Conservation (phyloP, 1,140 invertebrate species). For the Scaptomyza graminum region DNA sequence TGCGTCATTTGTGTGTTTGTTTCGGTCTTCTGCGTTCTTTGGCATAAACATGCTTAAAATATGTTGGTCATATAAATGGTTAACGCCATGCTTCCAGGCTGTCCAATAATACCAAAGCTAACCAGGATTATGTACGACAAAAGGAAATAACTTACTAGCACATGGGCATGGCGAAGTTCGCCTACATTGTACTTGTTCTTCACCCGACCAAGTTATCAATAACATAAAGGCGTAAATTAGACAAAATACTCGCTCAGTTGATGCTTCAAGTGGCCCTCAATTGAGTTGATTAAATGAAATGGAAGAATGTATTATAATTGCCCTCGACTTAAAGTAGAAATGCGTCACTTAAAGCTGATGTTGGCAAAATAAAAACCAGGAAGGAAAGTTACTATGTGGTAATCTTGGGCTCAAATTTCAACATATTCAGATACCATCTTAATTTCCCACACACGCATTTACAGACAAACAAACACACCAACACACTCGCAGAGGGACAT, state of each 20-base stretch:
- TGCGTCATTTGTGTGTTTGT: not conserved
- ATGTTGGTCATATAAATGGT: conserved; percentile 69
- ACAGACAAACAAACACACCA: not conserved
- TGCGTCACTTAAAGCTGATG: conserved; percentile 25
- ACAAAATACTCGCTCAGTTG: conserved; percentile 29
- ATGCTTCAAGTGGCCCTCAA: conserved; percentile 47
- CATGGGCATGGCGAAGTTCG: conserved; percentile 33
- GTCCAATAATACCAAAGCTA: conserved; percentile 26
- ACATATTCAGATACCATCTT: conserved; percentile 67
- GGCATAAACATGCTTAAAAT: conserved; percentile 71
- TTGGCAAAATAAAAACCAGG: conserved; percentile 21
- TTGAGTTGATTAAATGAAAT: conserved; percentile 72
- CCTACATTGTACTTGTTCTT: conserved; percentile 24
- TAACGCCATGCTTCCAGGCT: conserved; percentile 48
- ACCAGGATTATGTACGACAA: not conserved
- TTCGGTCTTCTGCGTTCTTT: conserved; percentile 11
- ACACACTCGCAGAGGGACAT: conserved; percentile 5
- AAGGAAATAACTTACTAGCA: conserved; percentile 56
- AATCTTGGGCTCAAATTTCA: conserved; percentile 64
- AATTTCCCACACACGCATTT: conserved; percentile 62
- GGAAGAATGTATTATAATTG: conserved; percentile 15
- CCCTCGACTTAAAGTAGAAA: conserved; percentile 2
- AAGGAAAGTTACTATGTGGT: conserved; percentile 24
- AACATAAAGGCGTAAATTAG: conserved; percentile 75
- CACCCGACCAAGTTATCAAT: conserved; percentile 57